A percentile compares a stretch with the other conserved stretches of the same genome.
Evolutionary conservation across 2,113 vertebrate species (phyloP).

Genomic region (Oceanites oceanicus): DNA sequence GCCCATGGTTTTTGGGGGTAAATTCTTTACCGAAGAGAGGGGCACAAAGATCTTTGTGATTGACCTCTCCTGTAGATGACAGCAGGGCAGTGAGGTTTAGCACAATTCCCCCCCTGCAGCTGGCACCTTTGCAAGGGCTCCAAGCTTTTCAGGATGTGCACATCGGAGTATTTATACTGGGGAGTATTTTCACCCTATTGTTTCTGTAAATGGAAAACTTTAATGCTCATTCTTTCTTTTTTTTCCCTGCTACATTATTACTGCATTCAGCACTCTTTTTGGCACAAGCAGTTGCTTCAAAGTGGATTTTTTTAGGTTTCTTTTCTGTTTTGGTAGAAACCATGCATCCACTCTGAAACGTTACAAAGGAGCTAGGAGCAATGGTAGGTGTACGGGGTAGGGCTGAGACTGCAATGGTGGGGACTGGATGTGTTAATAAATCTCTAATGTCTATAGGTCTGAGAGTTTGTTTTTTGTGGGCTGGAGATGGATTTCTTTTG

Average conservation of each 20-base stretch:
- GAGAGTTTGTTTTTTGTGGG: neutral
- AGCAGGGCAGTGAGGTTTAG: neutral
- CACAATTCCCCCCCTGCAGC: accelerated
- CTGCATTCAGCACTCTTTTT: neutral
- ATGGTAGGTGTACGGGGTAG: neutral
- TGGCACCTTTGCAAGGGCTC: neutral
- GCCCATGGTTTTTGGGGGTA: neutral
- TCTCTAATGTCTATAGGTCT: neutral
- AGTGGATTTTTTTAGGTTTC: neutral
- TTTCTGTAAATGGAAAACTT: neutral
- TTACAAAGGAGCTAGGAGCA: neutral
- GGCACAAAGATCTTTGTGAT: neutral
- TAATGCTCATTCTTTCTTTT: neutral
- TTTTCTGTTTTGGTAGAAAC: neutral
- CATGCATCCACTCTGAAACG: neutral
- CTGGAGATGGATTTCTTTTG: neutral
- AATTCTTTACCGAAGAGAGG: neutral
- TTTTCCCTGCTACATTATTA: neutral
- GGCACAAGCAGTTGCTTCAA: neutral
- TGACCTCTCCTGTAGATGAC: neutral
- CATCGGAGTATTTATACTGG: neutral
- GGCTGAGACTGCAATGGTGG: neutral
- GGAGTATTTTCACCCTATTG: neutral
- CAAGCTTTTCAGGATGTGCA: neutral
- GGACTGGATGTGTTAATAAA: neutral